phyloP scores from a whole-genome alignment of 2,797 vertebrate species.

The Heteromormyrus szaboi region DNA sequence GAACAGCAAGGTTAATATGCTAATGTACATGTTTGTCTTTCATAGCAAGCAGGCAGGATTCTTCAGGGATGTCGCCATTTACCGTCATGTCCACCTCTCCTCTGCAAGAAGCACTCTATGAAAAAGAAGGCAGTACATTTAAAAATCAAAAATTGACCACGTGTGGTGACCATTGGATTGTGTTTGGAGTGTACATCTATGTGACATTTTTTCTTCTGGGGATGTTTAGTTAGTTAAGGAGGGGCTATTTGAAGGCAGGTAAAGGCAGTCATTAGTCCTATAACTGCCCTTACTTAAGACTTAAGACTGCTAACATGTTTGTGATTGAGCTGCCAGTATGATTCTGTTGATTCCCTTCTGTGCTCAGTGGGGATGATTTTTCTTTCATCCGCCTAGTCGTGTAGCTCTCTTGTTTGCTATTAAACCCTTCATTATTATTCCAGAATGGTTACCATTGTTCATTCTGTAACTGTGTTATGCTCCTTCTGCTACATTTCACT shows the following conservation, averaged over 20 bases:
- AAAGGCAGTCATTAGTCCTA: not conserved
- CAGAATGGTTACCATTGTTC: not conserved
- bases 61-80: not conserved
- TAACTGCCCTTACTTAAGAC: not conserved
- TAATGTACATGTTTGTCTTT: not conserved
- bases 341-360: slow-evolving; percentile 11
- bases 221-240: not conserved
- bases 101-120: not conserved
- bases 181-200: not conserved
- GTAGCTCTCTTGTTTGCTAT: not conserved
- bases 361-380: not conserved
- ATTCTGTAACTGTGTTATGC: not conserved
- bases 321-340: not conserved
- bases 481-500: slow-evolving; percentile 1
- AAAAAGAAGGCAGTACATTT: not conserved
- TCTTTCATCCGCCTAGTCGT: not conserved
- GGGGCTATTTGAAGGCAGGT: not conserved
- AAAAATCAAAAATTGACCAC: not conserved
- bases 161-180: not conserved
- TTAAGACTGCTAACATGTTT: not conserved
- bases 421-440: not conserved
- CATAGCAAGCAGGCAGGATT: not conserved
- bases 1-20: not conserved
- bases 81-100: not conserved
- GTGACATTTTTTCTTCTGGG: not conserved